Conservation (phyloP, 2,797 vertebrate species). For the Mormyrus hasselquistii region DNA sequence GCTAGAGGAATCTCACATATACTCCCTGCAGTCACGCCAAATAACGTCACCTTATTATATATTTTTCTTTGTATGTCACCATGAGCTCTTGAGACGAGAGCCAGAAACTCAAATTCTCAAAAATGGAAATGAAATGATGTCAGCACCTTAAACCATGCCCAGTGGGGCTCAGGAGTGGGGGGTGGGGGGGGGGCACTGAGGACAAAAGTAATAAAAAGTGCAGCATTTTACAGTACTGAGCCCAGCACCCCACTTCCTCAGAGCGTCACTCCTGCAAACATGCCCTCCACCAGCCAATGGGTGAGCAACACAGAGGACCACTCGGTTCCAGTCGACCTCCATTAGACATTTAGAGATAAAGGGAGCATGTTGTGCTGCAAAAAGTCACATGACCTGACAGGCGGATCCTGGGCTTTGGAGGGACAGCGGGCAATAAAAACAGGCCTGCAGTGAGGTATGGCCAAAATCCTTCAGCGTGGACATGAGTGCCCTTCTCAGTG, state of each 20-base stretch:
- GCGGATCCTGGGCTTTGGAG: not conserved
- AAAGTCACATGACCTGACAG: not conserved
- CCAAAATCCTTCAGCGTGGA: conserved; percentile 18
- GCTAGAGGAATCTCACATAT: conserved; percentile 23
- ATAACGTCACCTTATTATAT: conserved; percentile 46
- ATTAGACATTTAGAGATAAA: not conserved
- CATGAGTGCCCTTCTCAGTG: conserved; percentile 9
- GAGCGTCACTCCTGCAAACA: not conserved
- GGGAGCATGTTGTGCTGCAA: not conserved
- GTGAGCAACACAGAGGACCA: not conserved
- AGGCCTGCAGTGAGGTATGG: conserved; percentile 18
- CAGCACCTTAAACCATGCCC: not conserved
- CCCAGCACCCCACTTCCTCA: not conserved
- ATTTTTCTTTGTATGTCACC: conserved; percentile 33
- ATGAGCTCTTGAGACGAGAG: conserved; percentile 41
- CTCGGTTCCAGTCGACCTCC: not conserved
- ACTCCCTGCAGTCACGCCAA: conserved; percentile 36
- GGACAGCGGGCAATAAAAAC: not conserved
- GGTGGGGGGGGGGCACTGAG: not conserved
- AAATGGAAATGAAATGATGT: not conserved
- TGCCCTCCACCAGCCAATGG: not conserved
- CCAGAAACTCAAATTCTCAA: not conserved
- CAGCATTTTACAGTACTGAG: not conserved
- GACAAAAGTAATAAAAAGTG: not conserved
- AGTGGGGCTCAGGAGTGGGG: not conserved